Evolutionary conservation across 2,888 invertebrate species (phyloP), one percentile per base, ranked within the genome.

Genomic region (Kuschelorhynchus macadamiae): DNA sequence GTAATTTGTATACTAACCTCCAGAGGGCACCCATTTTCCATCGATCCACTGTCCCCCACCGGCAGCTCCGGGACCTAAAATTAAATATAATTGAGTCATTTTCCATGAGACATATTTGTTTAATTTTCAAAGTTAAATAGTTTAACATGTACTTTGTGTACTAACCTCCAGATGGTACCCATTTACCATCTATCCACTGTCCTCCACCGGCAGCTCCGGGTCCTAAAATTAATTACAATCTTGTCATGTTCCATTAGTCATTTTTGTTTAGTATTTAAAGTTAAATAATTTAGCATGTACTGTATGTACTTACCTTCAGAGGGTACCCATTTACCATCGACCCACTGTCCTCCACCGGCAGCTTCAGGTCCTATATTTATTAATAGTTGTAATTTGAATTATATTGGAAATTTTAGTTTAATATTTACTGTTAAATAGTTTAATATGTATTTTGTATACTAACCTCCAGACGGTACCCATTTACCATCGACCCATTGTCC

Each of bases 281-380:
- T 3, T 25, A 25, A 25, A 25, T 25, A 25, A n/a, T n/a, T n/a
- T n/a, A n/a, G n/a, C n/a, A n/a, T n/a, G n/a, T n/a, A n/a, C n/a
- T n/a, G n/a, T n/a, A n/a, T 25, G 25, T 5, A 25, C 25, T 25
- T 5, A 25, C 25, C 25, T 25, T 7, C 25, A 25, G 25, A 3
- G 11, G 47, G 53, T 39, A 53, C 59, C 60, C 66, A 47, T 52
- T 46, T 65, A 12, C 52, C 65, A 32, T 57, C 41, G 25, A 63
- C 47, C 55, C 55, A 63, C 20, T 63, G 63, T 5, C 63, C 63
- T 47, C 1, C 90, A n/a, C 49, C 20, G 30, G n/a, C 39, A 33
- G 50, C 8, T 12, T 39, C 53, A n/a, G 39, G 20, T 7, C 36
- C 36, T 8, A 7, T 5, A 25, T 7, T 7, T 25, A 25, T 3